A percentile compares a stretch with the other conserved stretches of the same genome.
Evolutionary conservation across 1,140 invertebrate species (phyloP).

Genomic region (Maconellicoccus hirsutus): DNA sequence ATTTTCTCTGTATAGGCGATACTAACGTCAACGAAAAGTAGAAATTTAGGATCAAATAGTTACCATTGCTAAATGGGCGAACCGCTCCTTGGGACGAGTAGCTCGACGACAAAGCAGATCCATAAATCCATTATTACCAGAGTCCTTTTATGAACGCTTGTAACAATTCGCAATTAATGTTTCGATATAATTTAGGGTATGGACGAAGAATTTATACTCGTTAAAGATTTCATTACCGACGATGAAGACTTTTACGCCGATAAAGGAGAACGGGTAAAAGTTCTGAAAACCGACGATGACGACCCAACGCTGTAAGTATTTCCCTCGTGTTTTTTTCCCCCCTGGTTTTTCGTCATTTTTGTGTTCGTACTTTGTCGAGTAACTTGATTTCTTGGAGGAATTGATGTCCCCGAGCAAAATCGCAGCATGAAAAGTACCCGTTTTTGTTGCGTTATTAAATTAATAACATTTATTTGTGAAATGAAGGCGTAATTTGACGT

Average conservation of each 20-base stretch:
- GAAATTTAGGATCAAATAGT: background rate
- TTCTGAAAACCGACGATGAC: slow-evolving; percentile 55
- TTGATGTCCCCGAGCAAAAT: no score
- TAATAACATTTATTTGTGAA: no score
- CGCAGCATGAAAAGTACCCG: no score
- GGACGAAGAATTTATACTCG: slow-evolving; percentile 9
- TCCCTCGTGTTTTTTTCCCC: background rate
- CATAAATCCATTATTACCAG: background rate
- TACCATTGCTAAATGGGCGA: background rate
- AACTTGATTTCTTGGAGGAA: no score
- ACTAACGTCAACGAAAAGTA: background rate
- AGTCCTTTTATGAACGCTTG: no score
- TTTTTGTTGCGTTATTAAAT: no score
- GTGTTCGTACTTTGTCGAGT: no score
- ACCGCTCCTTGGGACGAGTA: background rate
- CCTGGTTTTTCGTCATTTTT: no score
- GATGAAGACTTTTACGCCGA: slow-evolving; percentile 11
- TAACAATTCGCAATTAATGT: background rate
- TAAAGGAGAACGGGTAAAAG: slow-evolving; percentile 52
- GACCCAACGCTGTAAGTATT: slow-evolving; percentile 49
- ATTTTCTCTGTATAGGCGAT: background rate
- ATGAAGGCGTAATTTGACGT: no score
- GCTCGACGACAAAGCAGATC: background rate
- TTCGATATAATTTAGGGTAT: background rate
- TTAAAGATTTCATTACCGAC: background rate